These are phyloP conservation scores for Apogon talboti DNA, from an alignment of 2,797 vertebrate species.

Conservation along the genomic window DNA sequence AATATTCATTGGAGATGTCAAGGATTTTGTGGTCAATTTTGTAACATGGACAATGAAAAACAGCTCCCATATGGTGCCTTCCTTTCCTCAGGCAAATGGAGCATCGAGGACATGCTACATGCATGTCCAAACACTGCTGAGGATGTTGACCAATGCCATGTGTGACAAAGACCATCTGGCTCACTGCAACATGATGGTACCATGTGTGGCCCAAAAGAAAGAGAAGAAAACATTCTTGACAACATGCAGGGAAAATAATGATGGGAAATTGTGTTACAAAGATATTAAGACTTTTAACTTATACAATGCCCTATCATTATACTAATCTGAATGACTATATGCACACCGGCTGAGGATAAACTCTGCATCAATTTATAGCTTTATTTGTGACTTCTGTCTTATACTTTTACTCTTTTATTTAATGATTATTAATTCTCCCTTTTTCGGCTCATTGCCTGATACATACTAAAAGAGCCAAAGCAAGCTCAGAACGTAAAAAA, in stretches of 20 bases:
- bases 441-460: background rate
- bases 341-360: background rate
- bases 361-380: background rate
- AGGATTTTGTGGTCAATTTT: conserved; percentile 27
- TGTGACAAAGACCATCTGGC: conserved; percentile 59
- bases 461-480: background rate
- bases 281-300: too few species aligned
- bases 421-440: too few species aligned
- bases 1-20: conserved; percentile 43
- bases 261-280: background rate
- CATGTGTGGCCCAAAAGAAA: conserved; percentile 7
- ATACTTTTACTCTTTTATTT: too few species aligned
- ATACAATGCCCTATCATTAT: background rate
- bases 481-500: background rate
- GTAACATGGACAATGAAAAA: conserved; percentile 40
- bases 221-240: background rate
- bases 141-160: conserved; percentile 16
- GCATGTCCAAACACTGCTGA: conserved; percentile 52
- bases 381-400: too few species aligned
- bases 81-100: conserved; percentile 10
- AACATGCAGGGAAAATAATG: background rate
- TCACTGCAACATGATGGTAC: background rate
- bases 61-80: conserved; percentile 44
- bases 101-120: conserved; percentile 39
- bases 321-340: background rate